Evolutionary conservation across 2,113 vertebrate genomes (phyloP).

Genomic region (Hemiscyllium ocellatum): DNA sequence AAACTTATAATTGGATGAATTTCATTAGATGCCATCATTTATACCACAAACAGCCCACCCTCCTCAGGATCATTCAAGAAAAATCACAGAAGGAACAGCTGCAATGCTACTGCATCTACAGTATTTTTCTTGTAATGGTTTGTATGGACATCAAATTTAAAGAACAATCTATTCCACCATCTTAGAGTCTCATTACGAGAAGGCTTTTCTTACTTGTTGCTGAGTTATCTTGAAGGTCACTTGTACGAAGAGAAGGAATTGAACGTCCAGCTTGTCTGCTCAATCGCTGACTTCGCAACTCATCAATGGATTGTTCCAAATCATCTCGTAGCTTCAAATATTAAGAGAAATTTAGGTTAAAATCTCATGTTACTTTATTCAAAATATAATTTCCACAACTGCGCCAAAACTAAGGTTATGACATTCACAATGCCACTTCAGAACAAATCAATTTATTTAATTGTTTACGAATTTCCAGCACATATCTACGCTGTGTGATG

Average conservation of each 20-base stretch:
- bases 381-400: neutral
- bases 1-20: neutral
- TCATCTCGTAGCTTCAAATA: conserved; percentile 73
- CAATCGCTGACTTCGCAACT: conserved; percentile 67
- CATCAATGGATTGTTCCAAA: conserved; percentile 77
- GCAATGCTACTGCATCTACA: neutral
- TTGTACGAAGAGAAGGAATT: conserved; percentile 73
- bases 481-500: neutral
- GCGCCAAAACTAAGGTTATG: neutral
- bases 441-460: neutral
- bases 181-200: neutral
- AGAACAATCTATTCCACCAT: neutral
- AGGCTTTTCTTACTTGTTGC: conserved; percentile 58
- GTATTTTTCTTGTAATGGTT: neutral
- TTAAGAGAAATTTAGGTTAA: neutral
- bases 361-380: neutral
- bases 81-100: neutral
- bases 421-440: neutral
- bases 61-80: neutral
- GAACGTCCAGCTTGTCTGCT: conserved; percentile 59
- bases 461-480: neutral
- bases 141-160: too few relatives aligned
- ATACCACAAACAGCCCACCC: neutral
- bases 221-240: conserved; percentile 67
- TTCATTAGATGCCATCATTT: neutral